Base-by-base conservation (phyloP, 2,888 invertebrate genomes). In the Leptinotarsa juncta region DNA sequence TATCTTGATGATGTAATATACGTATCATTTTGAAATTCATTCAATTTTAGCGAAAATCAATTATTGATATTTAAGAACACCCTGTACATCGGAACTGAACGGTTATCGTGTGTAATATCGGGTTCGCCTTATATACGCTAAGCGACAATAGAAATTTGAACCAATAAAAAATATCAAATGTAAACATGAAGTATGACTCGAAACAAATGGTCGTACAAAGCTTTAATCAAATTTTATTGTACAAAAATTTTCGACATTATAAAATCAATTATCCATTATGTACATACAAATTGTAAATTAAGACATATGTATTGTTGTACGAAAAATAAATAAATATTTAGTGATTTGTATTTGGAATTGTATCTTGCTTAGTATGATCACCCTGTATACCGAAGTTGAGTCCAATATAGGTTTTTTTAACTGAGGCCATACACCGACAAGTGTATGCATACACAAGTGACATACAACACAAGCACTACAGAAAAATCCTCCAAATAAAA, bases 281-380 rank as follows among this genome's bases (percentile, higher is more conserved):
- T 85, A 85, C 81, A 85, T 83, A 84, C 77, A 82, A 82, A 80
- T 75, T 86, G 85, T 85, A 85, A 84, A 84, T 84, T 81, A 80
- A 82, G 79, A 79, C 75, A 77, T 80, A 83, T 85, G 86, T 86
- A 86, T 86, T 86, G 86, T 87, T 87, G 86, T 86, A 87, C 84
- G 84, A 85, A 86, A 84, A 82, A 79, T 81, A 84, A 57, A 86
- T 85, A 86, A 86, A 86, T 85, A 86, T 86, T 86, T 87, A 87
- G 86, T 83, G 83, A 85, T 87, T 86, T 87, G 84, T 87, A 87
- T 84, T 82, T 42, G 12, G 65, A 75, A 71, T 81, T 84, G 84
- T 80, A 83, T 83, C 67, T 86, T 81, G 76, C 86, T 83, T 65
- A 88, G 32, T 85, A 70, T 83, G 77, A 72, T 83, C 82, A 67